phyloP scores from a whole-genome alignment of 2,113 vertebrate species.

The Chitala chitala region DNA sequence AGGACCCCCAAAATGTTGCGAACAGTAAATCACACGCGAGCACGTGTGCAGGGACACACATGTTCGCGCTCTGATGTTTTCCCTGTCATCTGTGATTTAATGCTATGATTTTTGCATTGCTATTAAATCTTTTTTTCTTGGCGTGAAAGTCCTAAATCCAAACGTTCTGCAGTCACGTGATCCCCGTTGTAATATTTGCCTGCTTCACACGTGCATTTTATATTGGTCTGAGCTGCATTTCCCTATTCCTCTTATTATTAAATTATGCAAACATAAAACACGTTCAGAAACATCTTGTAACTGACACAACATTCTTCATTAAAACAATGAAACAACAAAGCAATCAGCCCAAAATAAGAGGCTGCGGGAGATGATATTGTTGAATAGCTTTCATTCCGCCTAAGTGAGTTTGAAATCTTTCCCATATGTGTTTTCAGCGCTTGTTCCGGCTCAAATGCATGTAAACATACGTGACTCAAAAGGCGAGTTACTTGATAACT shows the following conservation, averaged over 20 bases:
- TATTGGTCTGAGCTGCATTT: too few species aligned
- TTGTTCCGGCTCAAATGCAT: conserved; percentile 25
- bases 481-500: conserved; percentile 8
- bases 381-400: conserved; percentile 15
- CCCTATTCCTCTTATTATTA: background rate
- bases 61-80: background rate
- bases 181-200: background rate
- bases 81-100: background rate
- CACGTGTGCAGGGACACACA: background rate
- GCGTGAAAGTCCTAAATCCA: background rate
- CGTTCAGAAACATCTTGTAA: conserved; percentile 34
- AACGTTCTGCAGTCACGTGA: background rate
- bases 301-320: conserved; percentile 26
- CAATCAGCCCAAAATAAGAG: conserved; percentile 13
- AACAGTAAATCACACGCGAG: background rate
- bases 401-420: conserved; percentile 1
- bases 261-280: background rate
- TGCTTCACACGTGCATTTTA: too few species aligned
- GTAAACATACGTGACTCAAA: conserved; percentile 11
- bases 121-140: background rate
- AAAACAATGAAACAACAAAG: conserved; percentile 25
- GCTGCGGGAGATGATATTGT: background rate
- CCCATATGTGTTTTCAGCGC: conserved; percentile 25
- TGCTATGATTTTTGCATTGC: background rate
- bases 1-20: background rate